These are phyloP conservation scores for Choristoneura fumiferana DNA, from an alignment of 1,140 invertebrate genomes.

Conservation along the genomic window DNA sequence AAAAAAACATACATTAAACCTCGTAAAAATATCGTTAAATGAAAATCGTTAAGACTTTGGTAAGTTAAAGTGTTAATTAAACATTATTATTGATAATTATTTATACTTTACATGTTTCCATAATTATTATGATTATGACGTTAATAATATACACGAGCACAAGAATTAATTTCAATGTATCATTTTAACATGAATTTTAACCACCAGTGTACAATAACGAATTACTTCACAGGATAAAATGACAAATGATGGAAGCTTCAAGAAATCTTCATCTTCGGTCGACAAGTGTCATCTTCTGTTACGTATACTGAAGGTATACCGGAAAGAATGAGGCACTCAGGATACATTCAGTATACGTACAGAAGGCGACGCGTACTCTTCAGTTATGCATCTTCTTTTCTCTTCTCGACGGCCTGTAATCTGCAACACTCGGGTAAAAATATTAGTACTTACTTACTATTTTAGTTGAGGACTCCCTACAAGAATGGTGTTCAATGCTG, in stretches of 20 bases:
- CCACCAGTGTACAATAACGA: not conserved
- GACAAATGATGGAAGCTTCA: slow-evolving; percentile 31
- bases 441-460: slow-evolving; percentile 1
- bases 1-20: too few relatives aligned
- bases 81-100: too few relatives aligned
- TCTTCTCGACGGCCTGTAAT: slow-evolving; percentile 20
- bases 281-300: slow-evolving; percentile 94
- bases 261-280: slow-evolving; percentile 63
- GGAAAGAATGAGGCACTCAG: slow-evolving; percentile 96
- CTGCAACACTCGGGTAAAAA: slow-evolving; percentile 31
- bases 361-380: slow-evolving; percentile 89
- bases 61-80: too few relatives aligned
- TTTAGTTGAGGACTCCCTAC: slow-evolving; percentile 12
- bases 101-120: too few relatives aligned
- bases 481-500: slow-evolving; percentile 27
- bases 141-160: too few relatives aligned
- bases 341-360: slow-evolving; percentile 99
- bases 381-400: slow-evolving; percentile 43
- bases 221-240: slow-evolving; percentile 20
- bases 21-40: too few relatives aligned
- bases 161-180: too few relatives aligned
- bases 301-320: slow-evolving; percentile 99
- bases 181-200: too few relatives aligned
- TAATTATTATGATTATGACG: too few relatives aligned
- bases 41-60: too few relatives aligned